Evolutionary conservation across 2,888 invertebrate genomes (phyloP).

Genomic region (Xestia sexstrigata): DNA sequence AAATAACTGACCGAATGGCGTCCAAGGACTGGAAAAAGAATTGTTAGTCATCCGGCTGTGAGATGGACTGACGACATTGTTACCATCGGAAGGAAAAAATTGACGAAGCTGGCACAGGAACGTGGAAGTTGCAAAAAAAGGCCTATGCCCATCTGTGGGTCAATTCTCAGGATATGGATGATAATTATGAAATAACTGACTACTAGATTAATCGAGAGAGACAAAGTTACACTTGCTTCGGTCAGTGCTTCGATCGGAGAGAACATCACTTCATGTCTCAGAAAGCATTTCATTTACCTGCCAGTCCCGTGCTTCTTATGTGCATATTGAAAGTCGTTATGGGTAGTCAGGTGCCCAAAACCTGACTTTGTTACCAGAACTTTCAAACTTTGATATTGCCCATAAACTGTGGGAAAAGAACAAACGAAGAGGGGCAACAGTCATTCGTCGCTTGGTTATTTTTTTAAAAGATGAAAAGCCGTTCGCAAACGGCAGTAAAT

Average conservation of each 20-base stretch:
- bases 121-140: background rate
- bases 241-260: background rate
- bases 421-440: background rate
- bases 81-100: background rate
- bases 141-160: background rate
- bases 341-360: background rate
- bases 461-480: background rate
- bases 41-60: background rate
- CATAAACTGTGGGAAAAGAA: background rate
- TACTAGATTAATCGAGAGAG: background rate
- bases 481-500: background rate
- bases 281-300: background rate
- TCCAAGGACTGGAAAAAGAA: background rate
- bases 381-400: background rate
- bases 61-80: background rate
- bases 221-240: background rate
- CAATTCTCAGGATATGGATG: background rate
- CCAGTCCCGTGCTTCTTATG: background rate
- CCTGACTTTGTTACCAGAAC: background rate
- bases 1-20: background rate
- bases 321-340: background rate
- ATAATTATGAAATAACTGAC: background rate
- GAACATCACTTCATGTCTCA: background rate
- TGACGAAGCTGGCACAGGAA: background rate
- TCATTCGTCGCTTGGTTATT: no score